Percentiles rank a stretch among this genome's conserved stretches.
Conservation (phyloP, 2,797 vertebrate genomes). For the Sphaeramia orbicularis region DNA sequence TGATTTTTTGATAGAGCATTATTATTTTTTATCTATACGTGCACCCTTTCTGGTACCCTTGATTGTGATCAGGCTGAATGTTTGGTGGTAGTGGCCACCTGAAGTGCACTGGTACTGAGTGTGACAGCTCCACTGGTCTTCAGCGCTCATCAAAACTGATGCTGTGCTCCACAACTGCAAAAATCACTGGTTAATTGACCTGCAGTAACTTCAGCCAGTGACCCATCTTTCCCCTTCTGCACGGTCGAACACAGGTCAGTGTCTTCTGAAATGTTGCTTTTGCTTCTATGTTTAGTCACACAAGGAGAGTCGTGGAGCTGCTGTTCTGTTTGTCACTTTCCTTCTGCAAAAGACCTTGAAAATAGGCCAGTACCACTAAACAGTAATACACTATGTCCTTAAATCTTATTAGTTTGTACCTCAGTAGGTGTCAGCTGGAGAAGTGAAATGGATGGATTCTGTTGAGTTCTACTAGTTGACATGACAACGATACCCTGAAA, state of each 20-base stretch:
- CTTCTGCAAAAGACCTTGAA: slow-evolving; percentile 4
- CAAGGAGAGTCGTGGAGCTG: slow-evolving; percentile 8
- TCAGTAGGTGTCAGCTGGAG: slow-evolving; percentile 28
- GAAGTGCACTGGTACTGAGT: slow-evolving; percentile 45
- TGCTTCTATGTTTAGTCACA: slow-evolving; percentile 26
- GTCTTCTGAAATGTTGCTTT: slow-evolving; percentile 12
- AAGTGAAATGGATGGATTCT: slow-evolving; percentile 45
- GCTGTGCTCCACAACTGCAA: slow-evolving; percentile 53
- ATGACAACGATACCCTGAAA: slow-evolving; percentile 64
- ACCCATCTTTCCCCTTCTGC: slow-evolving; percentile 41
- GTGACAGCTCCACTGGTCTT: slow-evolving; percentile 52
- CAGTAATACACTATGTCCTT: slow-evolving; percentile 19
- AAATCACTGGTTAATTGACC: slow-evolving; percentile 71
- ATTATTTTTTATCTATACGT: too few species aligned
- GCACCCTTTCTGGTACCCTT: too few species aligned
- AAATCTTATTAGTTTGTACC: slow-evolving; percentile 45
- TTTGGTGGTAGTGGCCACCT: slow-evolving; percentile 47
- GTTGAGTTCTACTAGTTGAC: slow-evolving; percentile 58
- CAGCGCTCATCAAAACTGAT: slow-evolving; percentile 52
- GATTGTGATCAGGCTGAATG: too few species aligned
- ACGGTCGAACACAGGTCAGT: slow-evolving; percentile 29
- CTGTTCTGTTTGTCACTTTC: slow-evolving; percentile 16
- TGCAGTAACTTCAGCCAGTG: slow-evolving; percentile 57
- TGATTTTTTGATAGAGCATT: too few species aligned
- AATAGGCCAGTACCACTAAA: slow-evolving; percentile 4